phyloP scores from a whole-genome alignment of 2,797 vertebrate species.

The Crocodylus rhombifer region DNA sequence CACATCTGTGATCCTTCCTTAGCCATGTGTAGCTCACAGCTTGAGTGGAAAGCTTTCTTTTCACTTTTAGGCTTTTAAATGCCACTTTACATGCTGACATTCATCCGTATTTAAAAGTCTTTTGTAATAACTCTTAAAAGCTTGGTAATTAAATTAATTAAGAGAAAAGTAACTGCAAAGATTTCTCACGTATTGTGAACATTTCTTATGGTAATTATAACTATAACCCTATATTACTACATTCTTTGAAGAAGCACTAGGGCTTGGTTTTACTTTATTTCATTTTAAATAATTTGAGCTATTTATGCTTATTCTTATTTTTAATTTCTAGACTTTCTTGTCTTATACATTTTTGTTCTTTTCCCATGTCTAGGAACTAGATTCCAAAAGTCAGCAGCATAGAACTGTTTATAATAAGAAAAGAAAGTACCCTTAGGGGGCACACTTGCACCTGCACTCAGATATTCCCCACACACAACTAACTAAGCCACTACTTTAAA shows the following conservation, averaged over 20 bases:
- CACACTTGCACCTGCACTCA: neutral
- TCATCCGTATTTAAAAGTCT: neutral
- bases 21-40: neutral
- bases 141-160: neutral
- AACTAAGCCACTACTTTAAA: neutral
- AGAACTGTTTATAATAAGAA: neutral
- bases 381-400: neutral
- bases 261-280: neutral
- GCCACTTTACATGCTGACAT: neutral
- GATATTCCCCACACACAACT: too few species aligned
- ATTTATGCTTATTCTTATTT: neutral
- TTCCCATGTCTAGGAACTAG: neutral
- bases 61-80: neutral
- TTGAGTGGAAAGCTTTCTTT: neutral
- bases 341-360: neutral
- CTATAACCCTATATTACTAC: neutral
- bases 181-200: neutral
- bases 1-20: neutral
- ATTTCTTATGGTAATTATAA: neutral
- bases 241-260: neutral
- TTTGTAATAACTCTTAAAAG: neutral
- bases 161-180: neutral
- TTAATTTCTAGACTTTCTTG: neutral
- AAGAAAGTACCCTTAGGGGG: neutral
- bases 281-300: neutral